Conservation (phyloP, 37 sponge, comb jelly and placozoan species). For the Aplysina aerophoba region DNA sequence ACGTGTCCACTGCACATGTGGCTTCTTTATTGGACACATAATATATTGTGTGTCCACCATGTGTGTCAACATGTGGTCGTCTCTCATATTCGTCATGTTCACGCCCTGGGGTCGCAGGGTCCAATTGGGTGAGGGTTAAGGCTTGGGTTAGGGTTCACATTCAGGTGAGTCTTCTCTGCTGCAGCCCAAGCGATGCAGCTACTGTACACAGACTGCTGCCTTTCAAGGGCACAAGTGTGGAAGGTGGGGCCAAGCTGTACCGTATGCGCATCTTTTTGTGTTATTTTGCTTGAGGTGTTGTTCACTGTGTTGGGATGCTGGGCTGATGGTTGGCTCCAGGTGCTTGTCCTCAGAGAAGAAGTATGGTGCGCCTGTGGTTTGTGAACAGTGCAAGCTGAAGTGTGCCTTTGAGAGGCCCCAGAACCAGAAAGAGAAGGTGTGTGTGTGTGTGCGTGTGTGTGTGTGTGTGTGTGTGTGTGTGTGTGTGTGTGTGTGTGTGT, state of each 20-base stretch:
- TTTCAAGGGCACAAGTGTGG: slow-evolving; percentile 80
- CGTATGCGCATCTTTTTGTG: too few species aligned
- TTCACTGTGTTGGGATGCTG: background rate
- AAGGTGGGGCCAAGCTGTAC: slow-evolving; percentile 42
- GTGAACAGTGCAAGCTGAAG: slow-evolving; percentile 71
- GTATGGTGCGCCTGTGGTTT: slow-evolving; percentile 72
- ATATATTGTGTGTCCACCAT: too few species aligned
- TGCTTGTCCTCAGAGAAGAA: slow-evolving; percentile 78
- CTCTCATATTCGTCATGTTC: too few species aligned
- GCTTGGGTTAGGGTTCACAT: too few species aligned
- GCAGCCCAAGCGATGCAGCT: slow-evolving; percentile 68
- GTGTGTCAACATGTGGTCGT: too few species aligned
- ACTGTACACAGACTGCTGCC: slow-evolving; percentile 76
- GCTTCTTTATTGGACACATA: too few species aligned
- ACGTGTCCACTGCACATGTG: too few species aligned
- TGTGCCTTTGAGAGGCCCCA: slow-evolving; percentile 84
- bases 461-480: background rate
- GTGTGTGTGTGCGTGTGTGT: background rate
- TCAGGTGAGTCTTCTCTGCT: too few species aligned
- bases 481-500: too few species aligned
- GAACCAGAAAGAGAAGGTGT: slow-evolving; percentile 73
- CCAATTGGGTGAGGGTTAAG: too few species aligned
- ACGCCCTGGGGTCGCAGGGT: too few species aligned
- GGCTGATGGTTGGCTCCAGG: slow-evolving; percentile 14
- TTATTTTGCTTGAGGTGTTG: background rate